These are phyloP conservation scores for Endotricha flammealis DNA, from an alignment of 2,888 invertebrate genomes.

Conservation along the genomic window DNA sequence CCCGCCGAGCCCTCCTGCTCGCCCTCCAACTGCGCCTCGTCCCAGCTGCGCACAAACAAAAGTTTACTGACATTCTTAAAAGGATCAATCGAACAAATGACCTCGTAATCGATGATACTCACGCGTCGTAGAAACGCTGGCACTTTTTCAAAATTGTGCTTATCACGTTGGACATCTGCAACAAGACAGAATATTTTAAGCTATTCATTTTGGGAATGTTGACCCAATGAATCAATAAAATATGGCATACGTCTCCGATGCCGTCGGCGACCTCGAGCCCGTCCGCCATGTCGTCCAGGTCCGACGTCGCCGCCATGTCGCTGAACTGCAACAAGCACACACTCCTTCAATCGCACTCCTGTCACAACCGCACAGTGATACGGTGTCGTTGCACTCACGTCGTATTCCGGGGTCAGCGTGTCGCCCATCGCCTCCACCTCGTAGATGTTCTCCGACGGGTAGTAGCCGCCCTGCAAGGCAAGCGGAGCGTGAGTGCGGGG, in stretches of 20 bases:
- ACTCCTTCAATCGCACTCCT: background rate
- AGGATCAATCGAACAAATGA: too few relatives aligned
- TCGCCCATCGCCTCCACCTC: too few relatives aligned
- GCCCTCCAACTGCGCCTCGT: constrained; percentile 11
- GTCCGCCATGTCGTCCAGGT: constrained; percentile 29
- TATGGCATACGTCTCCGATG: constrained; percentile 24
- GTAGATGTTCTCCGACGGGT: constrained; percentile 56
- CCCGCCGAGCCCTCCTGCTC: background rate
- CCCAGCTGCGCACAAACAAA: too few relatives aligned
- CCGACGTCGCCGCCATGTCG: constrained; percentile 30
- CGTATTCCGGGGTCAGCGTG: too few relatives aligned
- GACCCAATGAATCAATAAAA: too few relatives aligned
- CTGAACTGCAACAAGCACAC: constrained; percentile 25
- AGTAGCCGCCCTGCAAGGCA: constrained; percentile 64
- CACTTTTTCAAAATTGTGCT: constrained; percentile 45
- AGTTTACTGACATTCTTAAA: too few relatives aligned
- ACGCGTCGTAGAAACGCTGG: constrained; percentile 53
- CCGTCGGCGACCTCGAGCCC: constrained; percentile 22
- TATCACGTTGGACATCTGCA: constrained; percentile 32
- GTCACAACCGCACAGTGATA: constrained; percentile 3
- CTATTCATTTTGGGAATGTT: too few relatives aligned
- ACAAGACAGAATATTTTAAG: too few relatives aligned
- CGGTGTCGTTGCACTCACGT: background rate
- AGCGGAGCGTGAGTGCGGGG: too few relatives aligned
- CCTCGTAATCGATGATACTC: too few relatives aligned